Percentiles rank a stretch among this genome's conserved stretches.
Evolutionary conservation across 2,113 vertebrate genomes (phyloP).

Genomic region (Menidia beryllina): DNA sequence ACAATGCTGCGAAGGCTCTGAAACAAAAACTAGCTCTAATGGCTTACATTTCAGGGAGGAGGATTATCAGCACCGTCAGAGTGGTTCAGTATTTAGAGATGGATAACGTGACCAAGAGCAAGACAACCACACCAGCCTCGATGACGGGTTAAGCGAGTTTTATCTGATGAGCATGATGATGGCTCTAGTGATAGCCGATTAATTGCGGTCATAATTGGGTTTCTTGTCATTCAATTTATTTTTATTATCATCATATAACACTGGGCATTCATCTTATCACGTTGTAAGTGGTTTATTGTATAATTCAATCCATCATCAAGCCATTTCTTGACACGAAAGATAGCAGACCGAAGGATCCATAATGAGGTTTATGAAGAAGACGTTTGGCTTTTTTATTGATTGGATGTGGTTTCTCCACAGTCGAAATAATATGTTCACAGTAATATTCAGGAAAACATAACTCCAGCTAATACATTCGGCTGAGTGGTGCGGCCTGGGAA

Average conservation of each 20-base stretch:
- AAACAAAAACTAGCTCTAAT: constrained; percentile 12
- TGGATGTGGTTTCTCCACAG: constrained; percentile 38
- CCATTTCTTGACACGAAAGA: constrained; percentile 23
- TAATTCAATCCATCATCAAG: constrained; percentile 47
- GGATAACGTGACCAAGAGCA: constrained; percentile 36
- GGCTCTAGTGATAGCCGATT: constrained; percentile 36
- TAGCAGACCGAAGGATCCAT: constrained; percentile 28
- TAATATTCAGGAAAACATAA: constrained; percentile 56
- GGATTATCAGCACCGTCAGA: constrained; percentile 3
- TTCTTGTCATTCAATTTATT: constrained; percentile 44
- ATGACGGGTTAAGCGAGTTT: constrained; percentile 32
- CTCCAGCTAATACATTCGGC: constrained; percentile 56
- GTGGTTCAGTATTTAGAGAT: constrained; percentile 29
- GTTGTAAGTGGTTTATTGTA: constrained; percentile 33
- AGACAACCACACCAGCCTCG: constrained; percentile 32
- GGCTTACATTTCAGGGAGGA: constrained; percentile 27
- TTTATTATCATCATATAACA: constrained; percentile 25
- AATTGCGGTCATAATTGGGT: constrained; percentile 56
- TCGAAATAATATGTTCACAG: constrained; percentile 50
- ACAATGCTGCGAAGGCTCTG: neutral
- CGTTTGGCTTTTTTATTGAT: constrained; percentile 53
- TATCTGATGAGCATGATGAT: constrained; percentile 47
- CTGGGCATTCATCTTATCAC: constrained; percentile 40
- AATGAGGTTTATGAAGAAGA: constrained; percentile 36
- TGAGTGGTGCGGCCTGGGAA: constrained; percentile 39